Evolutionary conservation across 2,113 vertebrate genomes (phyloP).

Genomic region (Peromyscus californicus): DNA sequence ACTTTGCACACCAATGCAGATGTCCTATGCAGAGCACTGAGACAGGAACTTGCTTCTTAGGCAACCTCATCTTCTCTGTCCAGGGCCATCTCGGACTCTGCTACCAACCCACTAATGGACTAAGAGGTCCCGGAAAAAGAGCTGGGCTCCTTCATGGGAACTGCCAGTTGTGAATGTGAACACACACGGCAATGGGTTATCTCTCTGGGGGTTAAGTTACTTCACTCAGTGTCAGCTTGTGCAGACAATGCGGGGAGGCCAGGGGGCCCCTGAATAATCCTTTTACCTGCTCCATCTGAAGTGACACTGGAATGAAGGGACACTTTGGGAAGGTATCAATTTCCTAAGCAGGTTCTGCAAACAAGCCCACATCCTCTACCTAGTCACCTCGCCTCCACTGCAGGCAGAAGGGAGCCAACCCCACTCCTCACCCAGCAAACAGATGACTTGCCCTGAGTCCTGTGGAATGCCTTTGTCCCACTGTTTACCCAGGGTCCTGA

Average conservation of each 20-base stretch:
- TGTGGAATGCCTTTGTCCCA: conserved; percentile 62
- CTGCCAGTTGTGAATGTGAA: conserved; percentile 82
- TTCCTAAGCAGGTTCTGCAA: conserved; percentile 86
- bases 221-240: conserved; percentile 77
- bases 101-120: conserved; percentile 61
- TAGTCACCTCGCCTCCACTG: not conserved
- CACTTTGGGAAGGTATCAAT: conserved; percentile 88
- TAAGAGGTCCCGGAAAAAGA: conserved; percentile 68
- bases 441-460: conserved; percentile 41
- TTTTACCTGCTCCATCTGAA: conserved; percentile 86
- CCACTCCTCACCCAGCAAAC: not conserved
- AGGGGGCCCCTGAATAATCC: conserved; percentile 88
- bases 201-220: conserved; percentile 84
- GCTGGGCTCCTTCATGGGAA: conserved; percentile 89
- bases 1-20: not conserved
- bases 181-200: conserved; percentile 80
- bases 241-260: conserved; percentile 89
- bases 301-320: conserved; percentile 86
- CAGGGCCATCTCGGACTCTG: conserved; percentile 29
- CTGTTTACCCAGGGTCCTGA: conserved; percentile 65
- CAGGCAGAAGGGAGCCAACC: conserved; percentile 33
- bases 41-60: not conserved
- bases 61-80: not conserved
- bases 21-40: not conserved
- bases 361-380: conserved; percentile 45